Percentiles rank a stretch among this genome's conserved stretches.
phyloP scores from a whole-genome alignment of 2,797 vertebrate species.

The Tokudaia tokunoshimensis region DNA sequence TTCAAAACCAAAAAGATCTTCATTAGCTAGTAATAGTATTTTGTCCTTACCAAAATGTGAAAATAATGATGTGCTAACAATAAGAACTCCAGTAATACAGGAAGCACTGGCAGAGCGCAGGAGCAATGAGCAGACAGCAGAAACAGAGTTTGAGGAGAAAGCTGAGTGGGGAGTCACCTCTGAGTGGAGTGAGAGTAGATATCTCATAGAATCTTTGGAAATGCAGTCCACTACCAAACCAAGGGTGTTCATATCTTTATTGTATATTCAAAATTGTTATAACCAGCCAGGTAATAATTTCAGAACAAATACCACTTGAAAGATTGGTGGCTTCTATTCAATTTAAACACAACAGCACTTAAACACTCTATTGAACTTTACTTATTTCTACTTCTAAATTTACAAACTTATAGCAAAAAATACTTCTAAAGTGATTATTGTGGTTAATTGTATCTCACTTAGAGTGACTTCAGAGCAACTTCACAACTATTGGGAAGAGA shows the following conservation, averaged over 20 bases:
- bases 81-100: not conserved
- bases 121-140: not conserved
- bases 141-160: not conserved
- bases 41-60: not conserved
- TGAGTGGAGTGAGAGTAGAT: too few relatives aligned
- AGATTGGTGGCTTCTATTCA: not conserved
- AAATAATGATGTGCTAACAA: too few relatives aligned
- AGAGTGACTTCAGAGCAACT: not conserved
- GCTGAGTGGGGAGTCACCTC: not conserved
- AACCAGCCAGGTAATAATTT: not conserved
- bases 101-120: too few relatives aligned
- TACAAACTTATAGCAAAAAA: not conserved
- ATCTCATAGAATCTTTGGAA: not conserved
- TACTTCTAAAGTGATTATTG: not conserved
- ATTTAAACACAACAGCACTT: not conserved
- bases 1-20: not conserved
- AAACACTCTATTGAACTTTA: not conserved
- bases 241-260: not conserved
- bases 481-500: not conserved
- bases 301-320: not conserved
- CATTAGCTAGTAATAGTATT: not conserved
- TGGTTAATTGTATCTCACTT: not conserved
- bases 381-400: not conserved
- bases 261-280: not conserved
- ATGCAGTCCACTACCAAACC: not conserved